A percentile compares a stretch with the other conserved stretches of the same genome.
Evolutionary conservation across 2,888 invertebrate genomes (phyloP).

Genomic region (Chrysolina americana): DNA sequence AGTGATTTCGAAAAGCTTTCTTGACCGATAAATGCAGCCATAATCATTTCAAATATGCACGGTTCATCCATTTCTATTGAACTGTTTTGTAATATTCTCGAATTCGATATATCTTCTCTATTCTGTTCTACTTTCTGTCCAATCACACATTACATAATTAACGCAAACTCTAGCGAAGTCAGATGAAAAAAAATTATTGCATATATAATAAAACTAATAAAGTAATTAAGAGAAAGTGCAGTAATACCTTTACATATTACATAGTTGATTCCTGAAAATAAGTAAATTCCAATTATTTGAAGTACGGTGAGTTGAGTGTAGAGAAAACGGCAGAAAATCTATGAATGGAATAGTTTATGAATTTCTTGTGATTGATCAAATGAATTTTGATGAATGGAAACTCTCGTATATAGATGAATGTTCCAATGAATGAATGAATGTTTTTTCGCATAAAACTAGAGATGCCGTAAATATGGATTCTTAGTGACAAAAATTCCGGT

Average conservation of each 20-base stretch:
- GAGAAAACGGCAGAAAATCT: not conserved
- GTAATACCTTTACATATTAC: slow-evolving; percentile 1
- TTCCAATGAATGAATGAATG: too few relatives aligned
- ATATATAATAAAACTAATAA: slow-evolving; percentile 10
- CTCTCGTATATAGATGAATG: too few relatives aligned
- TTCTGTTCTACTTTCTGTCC: slow-evolving; percentile 9
- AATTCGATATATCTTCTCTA: not conserved
- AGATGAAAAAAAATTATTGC: slow-evolving; percentile 10
- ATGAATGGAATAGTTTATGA: too few relatives aligned
- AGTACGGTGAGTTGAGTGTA: not conserved
- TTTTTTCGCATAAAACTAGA: too few relatives aligned
- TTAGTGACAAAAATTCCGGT: too few relatives aligned
- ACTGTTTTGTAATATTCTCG: not conserved
- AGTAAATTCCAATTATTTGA: not conserved
- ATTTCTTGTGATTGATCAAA: too few relatives aligned
- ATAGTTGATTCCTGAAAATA: slow-evolving; percentile 8
- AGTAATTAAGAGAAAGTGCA: slow-evolving; percentile 17
- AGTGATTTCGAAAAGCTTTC: too few relatives aligned
- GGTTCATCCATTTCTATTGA: not conserved
- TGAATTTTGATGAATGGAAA: too few relatives aligned
- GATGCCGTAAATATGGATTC: too few relatives aligned
- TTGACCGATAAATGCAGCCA: too few relatives aligned
- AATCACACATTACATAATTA: slow-evolving; percentile 8
- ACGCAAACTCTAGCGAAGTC: not conserved
- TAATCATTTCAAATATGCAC: too few relatives aligned